phyloP scores from a whole-genome alignment of 64 coral and sea anemone species.

The Dendrophyllia cribrosa region DNA sequence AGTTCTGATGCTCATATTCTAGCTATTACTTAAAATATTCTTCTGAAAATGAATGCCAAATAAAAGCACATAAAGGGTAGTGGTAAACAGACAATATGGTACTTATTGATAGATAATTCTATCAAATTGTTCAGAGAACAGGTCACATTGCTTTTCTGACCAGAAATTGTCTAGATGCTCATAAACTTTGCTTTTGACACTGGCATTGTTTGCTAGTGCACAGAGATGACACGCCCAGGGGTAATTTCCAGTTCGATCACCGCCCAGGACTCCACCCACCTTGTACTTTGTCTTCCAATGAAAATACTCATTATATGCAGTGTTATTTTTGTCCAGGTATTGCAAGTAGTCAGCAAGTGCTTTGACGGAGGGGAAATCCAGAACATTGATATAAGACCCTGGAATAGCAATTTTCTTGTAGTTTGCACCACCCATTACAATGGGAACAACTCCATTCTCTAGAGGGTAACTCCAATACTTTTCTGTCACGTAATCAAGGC shows the following conservation, averaged over 20 bases:
- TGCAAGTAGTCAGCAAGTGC: constrained; percentile 53
- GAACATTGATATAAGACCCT: constrained; percentile 63
- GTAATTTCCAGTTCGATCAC: neutral
- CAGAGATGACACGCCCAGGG: constrained; percentile 29
- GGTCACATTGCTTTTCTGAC: neutral
- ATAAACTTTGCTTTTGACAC: constrained; percentile 13
- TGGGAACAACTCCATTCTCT: constrained; percentile 44
- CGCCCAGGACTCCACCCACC: neutral
- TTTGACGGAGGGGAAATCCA: constrained; percentile 53
- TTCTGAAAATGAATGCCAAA: no score
- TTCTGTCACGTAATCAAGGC: constrained; percentile 63
- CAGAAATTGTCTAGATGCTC: constrained; percentile 20
- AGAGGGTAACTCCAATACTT: constrained; percentile 71
- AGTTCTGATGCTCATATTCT: no score
- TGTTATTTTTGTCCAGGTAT: constrained; percentile 47
- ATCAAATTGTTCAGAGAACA: no score
- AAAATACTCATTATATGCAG: constrained; percentile 65
- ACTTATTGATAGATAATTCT: no score
- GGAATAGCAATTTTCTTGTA: constrained; percentile 60
- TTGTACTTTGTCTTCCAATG: constrained; percentile 51
- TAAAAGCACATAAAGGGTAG: no score
- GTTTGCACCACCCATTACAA: constrained; percentile 71
- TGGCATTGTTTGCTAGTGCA: constrained; percentile 15
- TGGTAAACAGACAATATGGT: no score
- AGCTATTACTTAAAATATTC: no score